A percentile compares a stretch with the other conserved stretches of the same genome.
These are phyloP conservation scores for Sinocyclocheilus rhinocerous DNA, from an alignment of 2,113 vertebrate species.

Conservation along the genomic window DNA sequence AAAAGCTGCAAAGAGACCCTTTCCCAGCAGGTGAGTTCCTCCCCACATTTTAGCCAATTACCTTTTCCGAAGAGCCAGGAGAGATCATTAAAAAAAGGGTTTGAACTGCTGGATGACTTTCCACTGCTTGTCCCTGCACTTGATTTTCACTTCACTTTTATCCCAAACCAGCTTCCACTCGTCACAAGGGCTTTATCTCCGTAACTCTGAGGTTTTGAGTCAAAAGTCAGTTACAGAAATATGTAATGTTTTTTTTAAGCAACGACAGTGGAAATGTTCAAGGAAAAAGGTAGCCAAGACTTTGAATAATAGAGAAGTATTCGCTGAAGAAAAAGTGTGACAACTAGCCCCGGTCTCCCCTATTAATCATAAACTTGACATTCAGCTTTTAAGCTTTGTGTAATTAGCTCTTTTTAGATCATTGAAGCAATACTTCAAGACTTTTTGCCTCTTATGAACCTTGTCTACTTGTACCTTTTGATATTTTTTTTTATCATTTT, in stretches of 20 bases:
- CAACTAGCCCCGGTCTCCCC: background rate
- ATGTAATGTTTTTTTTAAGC: background rate
- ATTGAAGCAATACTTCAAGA: background rate
- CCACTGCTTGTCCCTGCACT: constrained; percentile 40
- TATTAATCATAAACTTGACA: constrained; percentile 24
- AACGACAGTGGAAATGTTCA: background rate
- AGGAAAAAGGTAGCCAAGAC: too few species aligned
- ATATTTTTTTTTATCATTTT: background rate
- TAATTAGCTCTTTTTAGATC: background rate
- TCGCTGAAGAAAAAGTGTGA: constrained; percentile 44
- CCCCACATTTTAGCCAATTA: constrained; percentile 70
- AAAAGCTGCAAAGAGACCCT: constrained; percentile 58
- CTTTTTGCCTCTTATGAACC: background rate
- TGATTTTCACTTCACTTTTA: constrained; percentile 54
- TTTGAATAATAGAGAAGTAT: background rate
- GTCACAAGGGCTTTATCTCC: background rate
- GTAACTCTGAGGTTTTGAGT: background rate
- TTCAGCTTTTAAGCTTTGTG: background rate
- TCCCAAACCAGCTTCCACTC: constrained; percentile 36
- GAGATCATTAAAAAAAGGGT: constrained; percentile 51
- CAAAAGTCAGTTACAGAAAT: background rate
- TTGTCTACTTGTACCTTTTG: background rate
- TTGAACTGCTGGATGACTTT: constrained; percentile 50
- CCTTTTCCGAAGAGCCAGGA: constrained; percentile 53
- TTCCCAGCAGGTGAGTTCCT: constrained; percentile 63